phyloP scores from a whole-genome alignment of 35 echinoderm and acorn worm species.

The Lytechinus variegatus region DNA sequence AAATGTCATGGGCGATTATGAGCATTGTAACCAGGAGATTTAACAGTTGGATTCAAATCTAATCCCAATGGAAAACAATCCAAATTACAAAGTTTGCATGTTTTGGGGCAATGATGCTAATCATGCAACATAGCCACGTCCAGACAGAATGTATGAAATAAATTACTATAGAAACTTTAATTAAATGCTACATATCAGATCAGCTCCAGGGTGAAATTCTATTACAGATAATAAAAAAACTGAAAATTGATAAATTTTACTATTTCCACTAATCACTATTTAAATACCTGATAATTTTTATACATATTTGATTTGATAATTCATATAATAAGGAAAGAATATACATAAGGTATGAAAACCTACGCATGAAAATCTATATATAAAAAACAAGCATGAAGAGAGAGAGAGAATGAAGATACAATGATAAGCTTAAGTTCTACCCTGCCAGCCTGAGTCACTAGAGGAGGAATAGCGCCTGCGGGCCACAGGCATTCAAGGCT shows the following conservation, averaged over 20 bases:
- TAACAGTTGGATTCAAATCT: background rate
- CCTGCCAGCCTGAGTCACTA: background rate
- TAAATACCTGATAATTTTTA: no score
- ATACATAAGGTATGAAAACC: no score
- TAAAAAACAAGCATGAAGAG: background rate
- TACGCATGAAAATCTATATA: no score
- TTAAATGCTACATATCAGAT: no score
- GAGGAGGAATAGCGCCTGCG: background rate
- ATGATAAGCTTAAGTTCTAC: background rate
- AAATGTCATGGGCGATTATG: background rate
- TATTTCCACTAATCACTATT: no score
- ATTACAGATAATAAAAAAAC: no score
- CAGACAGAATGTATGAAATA: background rate
- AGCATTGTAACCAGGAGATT: background rate
- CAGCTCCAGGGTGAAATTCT: no score
- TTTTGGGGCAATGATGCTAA: background rate
- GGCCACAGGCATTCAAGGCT: background rate
- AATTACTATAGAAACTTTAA: background rate
- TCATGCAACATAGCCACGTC: background rate
- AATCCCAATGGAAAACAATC: background rate
- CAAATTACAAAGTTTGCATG: background rate
- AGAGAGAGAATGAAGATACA: background rate
- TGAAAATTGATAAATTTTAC: no score
- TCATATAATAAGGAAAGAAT: no score
- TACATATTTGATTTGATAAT: no score